phyloP scores from a whole-genome alignment of 1,140 invertebrate species.

The Bradysia coprophila region DNA sequence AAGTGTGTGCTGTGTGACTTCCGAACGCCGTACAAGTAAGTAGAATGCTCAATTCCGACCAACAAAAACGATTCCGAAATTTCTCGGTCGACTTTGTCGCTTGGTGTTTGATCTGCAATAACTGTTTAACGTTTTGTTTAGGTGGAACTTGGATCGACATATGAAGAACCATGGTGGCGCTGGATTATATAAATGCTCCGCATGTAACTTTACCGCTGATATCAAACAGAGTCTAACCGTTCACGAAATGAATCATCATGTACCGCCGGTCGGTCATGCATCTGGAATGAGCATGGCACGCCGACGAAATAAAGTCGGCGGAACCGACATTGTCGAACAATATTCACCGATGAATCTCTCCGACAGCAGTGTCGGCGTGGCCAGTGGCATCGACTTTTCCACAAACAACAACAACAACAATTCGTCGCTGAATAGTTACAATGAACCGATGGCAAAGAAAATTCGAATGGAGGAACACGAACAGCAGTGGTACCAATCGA shows the following conservation, averaged over 20 bases:
- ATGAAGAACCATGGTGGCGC: constrained; percentile 74
- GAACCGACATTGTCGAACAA: constrained; percentile 34
- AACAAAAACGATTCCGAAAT: constrained; percentile 83
- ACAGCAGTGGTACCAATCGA: neutral
- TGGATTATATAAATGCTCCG: constrained; percentile 63
- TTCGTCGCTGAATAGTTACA: neutral
- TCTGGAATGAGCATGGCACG: constrained; percentile 26
- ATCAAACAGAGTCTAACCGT: constrained; percentile 84
- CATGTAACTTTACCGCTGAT: constrained; percentile 82
- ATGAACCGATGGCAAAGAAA: neutral
- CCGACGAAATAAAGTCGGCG: constrained; percentile 47
- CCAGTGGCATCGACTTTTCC: neutral
- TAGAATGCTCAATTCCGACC: constrained; percentile 84
- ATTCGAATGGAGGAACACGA: neutral
- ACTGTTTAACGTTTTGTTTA: too few species aligned
- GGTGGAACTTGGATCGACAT: constrained; percentile 70
- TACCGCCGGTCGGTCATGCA: constrained; percentile 49
- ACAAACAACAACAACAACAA: neutral
- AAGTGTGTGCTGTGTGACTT: constrained; percentile 88
- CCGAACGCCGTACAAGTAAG: constrained; percentile 47
- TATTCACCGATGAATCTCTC: constrained; percentile 3
- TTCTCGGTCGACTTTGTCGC: constrained; percentile 70
- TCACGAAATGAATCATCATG: constrained; percentile 77
- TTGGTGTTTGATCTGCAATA: too few species aligned
- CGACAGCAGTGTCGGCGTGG: neutral